Conservation (phyloP, 2,797 vertebrate genomes). For the Ptychobarbus kaznakovi region DNA sequence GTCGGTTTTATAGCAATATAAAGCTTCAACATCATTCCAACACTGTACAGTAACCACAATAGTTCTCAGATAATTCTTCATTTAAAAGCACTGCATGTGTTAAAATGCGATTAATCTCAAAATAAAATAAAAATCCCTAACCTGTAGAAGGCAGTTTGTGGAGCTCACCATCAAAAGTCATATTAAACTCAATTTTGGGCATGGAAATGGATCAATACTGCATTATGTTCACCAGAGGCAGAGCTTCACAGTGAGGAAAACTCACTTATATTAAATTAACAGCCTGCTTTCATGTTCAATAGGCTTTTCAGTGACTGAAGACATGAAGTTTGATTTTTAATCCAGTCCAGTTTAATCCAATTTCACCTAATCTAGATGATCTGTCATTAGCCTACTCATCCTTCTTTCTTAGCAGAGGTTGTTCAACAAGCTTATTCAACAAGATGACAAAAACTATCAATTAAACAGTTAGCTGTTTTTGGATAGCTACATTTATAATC, state of each 20-base stretch:
- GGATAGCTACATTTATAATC: background rate
- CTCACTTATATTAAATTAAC: background rate
- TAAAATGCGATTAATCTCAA: background rate
- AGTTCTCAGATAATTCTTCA: background rate
- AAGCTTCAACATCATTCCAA: background rate
- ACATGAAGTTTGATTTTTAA: slow-evolving; percentile 13
- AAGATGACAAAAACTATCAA: background rate
- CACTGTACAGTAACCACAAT: background rate
- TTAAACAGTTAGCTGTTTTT: background rate
- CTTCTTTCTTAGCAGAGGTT: background rate
- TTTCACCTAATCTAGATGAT: slow-evolving; percentile 8
- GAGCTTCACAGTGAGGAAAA: slow-evolving; percentile 6
- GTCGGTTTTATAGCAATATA: background rate
- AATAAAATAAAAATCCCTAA: background rate
- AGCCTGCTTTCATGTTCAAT: background rate
- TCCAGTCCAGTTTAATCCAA: slow-evolving; percentile 5
- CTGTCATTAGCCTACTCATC: background rate
- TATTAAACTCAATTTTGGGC: background rate
- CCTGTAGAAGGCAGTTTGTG: slow-evolving; percentile 30
- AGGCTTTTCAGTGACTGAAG: background rate
- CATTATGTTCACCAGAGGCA: slow-evolving; percentile 28
- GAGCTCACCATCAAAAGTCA: slow-evolving; percentile 14
- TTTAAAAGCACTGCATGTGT: background rate
- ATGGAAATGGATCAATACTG: slow-evolving; percentile 46
- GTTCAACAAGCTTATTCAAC: background rate